These are phyloP conservation scores for Ferrisia virgata DNA, from an alignment of 2,888 invertebrate species.

Conservation along the genomic window DNA sequence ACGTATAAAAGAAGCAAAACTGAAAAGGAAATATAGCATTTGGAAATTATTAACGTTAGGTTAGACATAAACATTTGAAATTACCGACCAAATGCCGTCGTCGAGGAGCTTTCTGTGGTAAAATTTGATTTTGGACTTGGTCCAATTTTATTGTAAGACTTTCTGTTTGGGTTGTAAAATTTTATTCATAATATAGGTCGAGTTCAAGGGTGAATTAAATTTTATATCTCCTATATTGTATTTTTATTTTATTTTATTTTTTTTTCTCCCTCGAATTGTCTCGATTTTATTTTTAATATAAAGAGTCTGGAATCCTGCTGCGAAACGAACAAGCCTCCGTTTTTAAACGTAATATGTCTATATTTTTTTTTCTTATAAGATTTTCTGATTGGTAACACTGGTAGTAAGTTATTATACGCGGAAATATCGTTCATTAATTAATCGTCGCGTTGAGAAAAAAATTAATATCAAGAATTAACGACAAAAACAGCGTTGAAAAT, in stretches of 20 bases:
- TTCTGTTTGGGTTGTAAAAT: constrained; percentile 1
- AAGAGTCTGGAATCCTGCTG: background rate
- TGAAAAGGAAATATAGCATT: background rate
- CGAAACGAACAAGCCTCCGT: background rate
- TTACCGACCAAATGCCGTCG: background rate
- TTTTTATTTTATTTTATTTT: background rate
- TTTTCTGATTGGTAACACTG: background rate
- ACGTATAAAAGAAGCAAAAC: background rate
- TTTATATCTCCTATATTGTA: background rate
- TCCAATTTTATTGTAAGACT: background rate
- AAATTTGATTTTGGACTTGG: background rate
- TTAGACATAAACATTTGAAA: background rate
- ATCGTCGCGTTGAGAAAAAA: background rate
- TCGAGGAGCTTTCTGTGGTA: background rate
- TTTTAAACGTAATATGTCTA: background rate
- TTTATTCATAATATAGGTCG: background rate
- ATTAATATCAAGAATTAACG: background rate
- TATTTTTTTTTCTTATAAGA: background rate
- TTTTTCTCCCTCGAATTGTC: background rate
- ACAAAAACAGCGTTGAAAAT: background rate
- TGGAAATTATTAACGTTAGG: background rate
- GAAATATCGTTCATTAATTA: background rate
- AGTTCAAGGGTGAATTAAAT: background rate
- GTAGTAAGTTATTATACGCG: background rate
- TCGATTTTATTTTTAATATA: background rate